Percentiles rank a stretch among this genome's conserved stretches.
Conservation (phyloP, 2,113 vertebrate genomes). For the Puntigrus tetrazona region DNA sequence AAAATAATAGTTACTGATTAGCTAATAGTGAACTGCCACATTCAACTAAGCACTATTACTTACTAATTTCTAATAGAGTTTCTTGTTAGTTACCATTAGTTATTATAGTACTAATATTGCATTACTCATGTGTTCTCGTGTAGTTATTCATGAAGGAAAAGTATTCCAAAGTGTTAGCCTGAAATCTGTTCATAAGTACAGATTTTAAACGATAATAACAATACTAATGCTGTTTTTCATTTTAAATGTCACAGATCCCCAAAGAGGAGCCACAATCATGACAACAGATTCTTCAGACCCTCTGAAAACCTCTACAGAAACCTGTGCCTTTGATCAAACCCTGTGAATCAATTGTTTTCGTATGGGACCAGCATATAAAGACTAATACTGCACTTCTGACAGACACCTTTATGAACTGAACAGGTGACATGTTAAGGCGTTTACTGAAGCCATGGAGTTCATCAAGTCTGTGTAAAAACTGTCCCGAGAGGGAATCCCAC, state of each 20-base stretch:
- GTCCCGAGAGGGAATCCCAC: conserved; percentile 63
- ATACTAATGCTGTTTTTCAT: background rate
- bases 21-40: no score
- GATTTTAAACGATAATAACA: background rate
- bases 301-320: conserved; percentile 55
- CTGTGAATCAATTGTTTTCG: conserved; percentile 1
- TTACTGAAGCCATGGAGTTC: conserved; percentile 31
- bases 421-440: background rate
- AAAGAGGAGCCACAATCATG: conserved; percentile 58
- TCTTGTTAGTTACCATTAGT: no score
- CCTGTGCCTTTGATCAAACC: conserved; percentile 73
- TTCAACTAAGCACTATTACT: no score
- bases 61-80: no score
- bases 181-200: background rate
- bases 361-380: background rate
- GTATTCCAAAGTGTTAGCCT: background rate
- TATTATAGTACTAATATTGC: no score
- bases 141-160: no score
- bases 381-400: conserved; percentile 47
- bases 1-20: no score
- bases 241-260: conserved; percentile 40
- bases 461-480: conserved; percentile 49
- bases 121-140: no score
- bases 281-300: conserved; percentile 45
- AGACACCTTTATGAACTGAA: conserved; percentile 45